A percentile compares a stretch with the other conserved stretches of the same genome.
Conservation (phyloP, 1,140 invertebrate genomes). For the Drosophila virilis region DNA sequence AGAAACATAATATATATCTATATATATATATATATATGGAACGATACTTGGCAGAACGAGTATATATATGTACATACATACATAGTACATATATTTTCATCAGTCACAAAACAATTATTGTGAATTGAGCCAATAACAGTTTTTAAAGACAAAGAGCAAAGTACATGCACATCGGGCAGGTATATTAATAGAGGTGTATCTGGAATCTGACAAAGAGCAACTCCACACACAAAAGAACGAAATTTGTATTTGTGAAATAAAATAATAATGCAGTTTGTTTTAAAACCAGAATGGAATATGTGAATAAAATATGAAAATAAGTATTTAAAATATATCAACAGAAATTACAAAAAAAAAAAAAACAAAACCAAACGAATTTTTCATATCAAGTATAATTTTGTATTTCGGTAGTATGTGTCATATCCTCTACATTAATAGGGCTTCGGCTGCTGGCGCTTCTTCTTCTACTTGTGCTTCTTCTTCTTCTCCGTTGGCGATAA, state of each 20-base stretch:
- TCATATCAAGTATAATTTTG: constrained; percentile 7
- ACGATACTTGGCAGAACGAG: constrained; percentile 13
- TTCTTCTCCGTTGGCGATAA: constrained; percentile 52
- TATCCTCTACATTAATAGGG: neutral
- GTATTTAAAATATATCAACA: constrained; percentile 81
- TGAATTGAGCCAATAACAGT: constrained; percentile 54
- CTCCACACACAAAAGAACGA: constrained; percentile 45
- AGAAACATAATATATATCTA: constrained; percentile 8
- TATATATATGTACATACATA: constrained; percentile 28
- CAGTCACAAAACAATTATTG: constrained; percentile 37
- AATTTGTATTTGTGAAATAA: constrained; percentile 77
- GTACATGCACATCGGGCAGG: neutral
- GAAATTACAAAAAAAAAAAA: constrained; percentile 60
- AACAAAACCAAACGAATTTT: constrained; percentile 18
- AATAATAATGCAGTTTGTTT: constrained; percentile 78
- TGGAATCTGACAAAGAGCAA: constrained; percentile 23
- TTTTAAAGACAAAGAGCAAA: constrained; percentile 36
- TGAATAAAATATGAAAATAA: constrained; percentile 80
- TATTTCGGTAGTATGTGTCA: constrained; percentile 21
- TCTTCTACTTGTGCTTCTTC: constrained; percentile 23
- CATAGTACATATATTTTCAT: constrained; percentile 41
- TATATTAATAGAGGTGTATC: constrained; percentile 32
- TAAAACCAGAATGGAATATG: constrained; percentile 73
- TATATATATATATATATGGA: constrained; percentile 3
- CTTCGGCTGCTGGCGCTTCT: constrained; percentile 1